These are phyloP conservation scores for Bombus cullumanus DNA, from an alignment of 1,140 invertebrate species.

Conservation along the genomic window DNA sequence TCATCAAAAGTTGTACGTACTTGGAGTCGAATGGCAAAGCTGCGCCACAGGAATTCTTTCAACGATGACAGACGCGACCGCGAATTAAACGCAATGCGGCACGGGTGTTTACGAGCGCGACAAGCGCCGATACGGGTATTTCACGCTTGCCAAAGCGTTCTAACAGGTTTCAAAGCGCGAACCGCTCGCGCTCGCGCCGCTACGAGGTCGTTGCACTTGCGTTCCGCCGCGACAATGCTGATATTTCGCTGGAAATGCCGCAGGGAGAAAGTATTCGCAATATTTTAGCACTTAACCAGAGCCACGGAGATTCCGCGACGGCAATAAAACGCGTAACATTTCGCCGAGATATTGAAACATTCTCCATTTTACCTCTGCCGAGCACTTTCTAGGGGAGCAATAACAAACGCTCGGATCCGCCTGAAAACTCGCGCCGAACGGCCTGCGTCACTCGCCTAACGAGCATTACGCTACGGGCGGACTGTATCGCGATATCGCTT, in stretches of 20 bases:
- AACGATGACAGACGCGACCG: slow-evolving; percentile 8
- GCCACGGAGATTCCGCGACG: slow-evolving; percentile 33
- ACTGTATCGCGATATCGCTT: too few relatives aligned
- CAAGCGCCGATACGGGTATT: slow-evolving; percentile 13
- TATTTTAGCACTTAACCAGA: slow-evolving; percentile 51
- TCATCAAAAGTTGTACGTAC: background rate
- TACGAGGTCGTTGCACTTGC: slow-evolving; percentile 53
- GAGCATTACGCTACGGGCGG: background rate
- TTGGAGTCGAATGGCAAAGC: too few relatives aligned
- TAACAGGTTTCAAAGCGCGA: slow-evolving; percentile 61
- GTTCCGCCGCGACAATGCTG: slow-evolving; percentile 53
- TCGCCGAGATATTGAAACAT: slow-evolving; percentile 52
- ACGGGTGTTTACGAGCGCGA: slow-evolving; percentile 1
- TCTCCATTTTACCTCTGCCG: slow-evolving; percentile 11
- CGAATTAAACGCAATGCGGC: slow-evolving; percentile 19
- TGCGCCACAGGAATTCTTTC: too few relatives aligned
- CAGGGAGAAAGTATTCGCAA: slow-evolving; percentile 53
- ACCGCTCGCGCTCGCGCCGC: slow-evolving; percentile 37
- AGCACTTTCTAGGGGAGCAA: slow-evolving; percentile 32
- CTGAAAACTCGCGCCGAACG: background rate
- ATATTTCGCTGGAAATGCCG: slow-evolving; percentile 46
- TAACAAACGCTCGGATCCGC: slow-evolving; percentile 20
- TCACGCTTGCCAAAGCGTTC: slow-evolving; percentile 28
- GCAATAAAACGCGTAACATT: slow-evolving; percentile 60
- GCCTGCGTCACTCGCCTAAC: background rate